phyloP scores from a whole-genome alignment of 2,113 vertebrate genomes.

The Hemiscyllium ocellatum region DNA sequence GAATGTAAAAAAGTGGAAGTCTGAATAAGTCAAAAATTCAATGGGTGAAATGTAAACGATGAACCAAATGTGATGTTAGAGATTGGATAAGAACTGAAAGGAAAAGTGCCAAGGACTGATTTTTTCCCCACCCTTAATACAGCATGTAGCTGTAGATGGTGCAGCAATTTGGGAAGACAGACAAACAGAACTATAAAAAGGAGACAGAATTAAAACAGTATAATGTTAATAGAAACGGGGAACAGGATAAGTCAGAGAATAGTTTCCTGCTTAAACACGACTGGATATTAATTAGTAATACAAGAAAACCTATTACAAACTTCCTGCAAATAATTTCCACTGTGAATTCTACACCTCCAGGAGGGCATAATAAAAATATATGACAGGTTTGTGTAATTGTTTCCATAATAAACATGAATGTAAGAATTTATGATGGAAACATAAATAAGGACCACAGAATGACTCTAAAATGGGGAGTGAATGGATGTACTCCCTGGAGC shows the following conservation, averaged over 20 bases:
- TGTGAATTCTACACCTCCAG: neutral
- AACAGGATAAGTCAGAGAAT: too few species aligned
- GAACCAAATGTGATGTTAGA: neutral
- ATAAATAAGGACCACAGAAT: neutral
- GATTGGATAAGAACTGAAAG: neutral
- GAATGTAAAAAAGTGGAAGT: neutral
- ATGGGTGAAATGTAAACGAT: neutral
- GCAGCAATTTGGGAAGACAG: neutral
- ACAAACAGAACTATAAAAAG: neutral
- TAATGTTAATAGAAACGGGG: neutral
- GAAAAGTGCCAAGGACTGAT: neutral
- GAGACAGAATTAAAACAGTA: neutral
- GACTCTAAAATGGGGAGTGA: neutral
- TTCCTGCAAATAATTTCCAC: neutral
- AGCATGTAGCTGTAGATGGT: neutral
- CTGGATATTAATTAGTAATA: neutral
- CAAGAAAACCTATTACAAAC: neutral
- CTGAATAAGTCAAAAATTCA: neutral
- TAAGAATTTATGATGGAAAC: neutral
- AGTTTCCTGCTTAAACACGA: neutral
- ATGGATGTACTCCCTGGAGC: neutral
- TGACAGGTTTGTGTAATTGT: neutral
- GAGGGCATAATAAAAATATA: neutral
- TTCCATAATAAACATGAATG: neutral
- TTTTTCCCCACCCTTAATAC: neutral